Conservation (phyloP, 1,140 invertebrate species). For the Drosophila repletoides region DNA sequence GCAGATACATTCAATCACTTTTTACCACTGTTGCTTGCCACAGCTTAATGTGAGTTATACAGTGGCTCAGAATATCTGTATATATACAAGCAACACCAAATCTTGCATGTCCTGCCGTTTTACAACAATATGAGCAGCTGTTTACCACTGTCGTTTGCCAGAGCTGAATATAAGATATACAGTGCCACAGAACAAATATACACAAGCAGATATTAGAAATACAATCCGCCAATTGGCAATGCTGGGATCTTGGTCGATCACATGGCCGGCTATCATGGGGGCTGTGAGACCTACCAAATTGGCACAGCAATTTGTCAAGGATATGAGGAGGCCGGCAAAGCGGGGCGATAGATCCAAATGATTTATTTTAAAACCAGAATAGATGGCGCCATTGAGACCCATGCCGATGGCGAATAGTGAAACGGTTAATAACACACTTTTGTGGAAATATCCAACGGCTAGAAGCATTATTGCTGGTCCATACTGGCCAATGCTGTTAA, state of each 20-base stretch:
- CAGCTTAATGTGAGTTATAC: too few relatives aligned
- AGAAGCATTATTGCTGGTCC: constrained; percentile 88
- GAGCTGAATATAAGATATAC: constrained; percentile 91
- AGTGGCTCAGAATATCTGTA: too few relatives aligned
- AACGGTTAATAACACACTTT: constrained; percentile 87
- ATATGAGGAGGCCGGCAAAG: constrained; percentile 94
- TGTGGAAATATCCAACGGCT: constrained; percentile 89
- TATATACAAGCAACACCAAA: too few relatives aligned
- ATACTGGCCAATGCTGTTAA: constrained; percentile 89
- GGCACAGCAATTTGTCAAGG: constrained; percentile 94
- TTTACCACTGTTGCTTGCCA: too few relatives aligned
- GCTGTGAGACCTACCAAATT: constrained; percentile 94
- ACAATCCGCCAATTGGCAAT: constrained; percentile 92
- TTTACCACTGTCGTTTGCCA: constrained; percentile 85
- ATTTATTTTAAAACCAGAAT: constrained; percentile 92
- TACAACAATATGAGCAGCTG: background rate
- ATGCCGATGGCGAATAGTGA: constrained; percentile 88
- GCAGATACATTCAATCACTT: too few relatives aligned
- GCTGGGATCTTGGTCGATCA: constrained; percentile 88
- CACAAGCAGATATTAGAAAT: constrained; percentile 89
- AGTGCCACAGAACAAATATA: constrained; percentile 89
- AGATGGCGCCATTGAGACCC: constrained; percentile 90
- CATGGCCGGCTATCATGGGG: constrained; percentile 89
- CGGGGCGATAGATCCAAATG: constrained; percentile 95
- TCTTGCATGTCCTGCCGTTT: too few relatives aligned